Conservation (phyloP, 2,797 vertebrate species). For the Pagetopsis macropterus region DNA sequence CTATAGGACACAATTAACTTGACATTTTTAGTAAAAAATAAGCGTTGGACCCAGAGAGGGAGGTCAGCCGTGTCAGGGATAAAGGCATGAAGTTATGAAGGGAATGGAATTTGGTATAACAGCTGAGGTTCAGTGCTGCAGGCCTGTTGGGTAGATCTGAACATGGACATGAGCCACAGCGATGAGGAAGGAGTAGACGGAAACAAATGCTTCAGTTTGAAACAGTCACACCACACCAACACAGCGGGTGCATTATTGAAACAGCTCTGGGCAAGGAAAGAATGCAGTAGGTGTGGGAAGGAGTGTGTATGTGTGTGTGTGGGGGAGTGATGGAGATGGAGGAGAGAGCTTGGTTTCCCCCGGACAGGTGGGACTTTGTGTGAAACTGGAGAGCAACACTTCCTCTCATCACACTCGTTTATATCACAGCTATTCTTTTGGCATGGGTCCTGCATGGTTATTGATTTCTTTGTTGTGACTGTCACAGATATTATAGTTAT, state of each 20-base stretch:
- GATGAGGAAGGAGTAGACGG: slow-evolving; percentile 15
- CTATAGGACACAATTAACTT: neutral
- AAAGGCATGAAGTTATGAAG: slow-evolving; percentile 49
- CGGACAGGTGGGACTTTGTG: slow-evolving; percentile 35
- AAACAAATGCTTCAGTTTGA: slow-evolving; percentile 34
- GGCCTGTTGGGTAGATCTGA: slow-evolving; percentile 36
- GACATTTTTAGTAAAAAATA: slow-evolving; percentile 2
- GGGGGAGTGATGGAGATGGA: neutral
- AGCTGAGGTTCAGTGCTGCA: slow-evolving; percentile 54
- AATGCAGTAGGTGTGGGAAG: slow-evolving; percentile 32
- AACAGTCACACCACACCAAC: slow-evolving; percentile 41
- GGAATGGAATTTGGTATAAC: slow-evolving; percentile 53
- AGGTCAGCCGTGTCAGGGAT: slow-evolving; percentile 41
- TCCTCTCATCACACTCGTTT: slow-evolving; percentile 29
- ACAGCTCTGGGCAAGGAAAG: slow-evolving; percentile 43
- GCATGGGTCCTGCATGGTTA: neutral
- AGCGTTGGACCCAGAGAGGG: slow-evolving; percentile 49
- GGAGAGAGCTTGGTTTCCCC: slow-evolving; percentile 13
- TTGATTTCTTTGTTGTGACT: neutral
- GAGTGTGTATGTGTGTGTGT: slow-evolving; percentile 6
- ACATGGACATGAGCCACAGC: neutral
- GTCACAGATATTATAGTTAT: neutral
- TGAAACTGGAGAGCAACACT: slow-evolving; percentile 31
- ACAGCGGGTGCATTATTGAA: slow-evolving; percentile 32
- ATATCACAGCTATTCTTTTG: slow-evolving; percentile 6